A percentile compares a stretch with the other conserved stretches of the same genome.
Evolutionary conservation across 2,797 vertebrate genomes (phyloP).

Genomic region (Coregonus suidteri): DNA sequence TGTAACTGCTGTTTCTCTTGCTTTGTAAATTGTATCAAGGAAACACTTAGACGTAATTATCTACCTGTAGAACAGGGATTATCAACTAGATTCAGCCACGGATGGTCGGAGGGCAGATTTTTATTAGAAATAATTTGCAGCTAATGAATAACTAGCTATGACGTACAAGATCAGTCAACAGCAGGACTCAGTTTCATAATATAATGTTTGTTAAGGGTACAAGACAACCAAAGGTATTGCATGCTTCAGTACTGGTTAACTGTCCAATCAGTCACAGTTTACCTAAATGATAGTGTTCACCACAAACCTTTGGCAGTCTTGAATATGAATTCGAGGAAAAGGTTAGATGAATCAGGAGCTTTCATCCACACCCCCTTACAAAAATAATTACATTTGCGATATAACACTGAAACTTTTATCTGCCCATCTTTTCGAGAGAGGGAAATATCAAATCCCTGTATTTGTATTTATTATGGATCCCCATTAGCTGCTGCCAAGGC

Average conservation of each 20-base stretch:
- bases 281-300: not conserved
- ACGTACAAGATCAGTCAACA: not conserved
- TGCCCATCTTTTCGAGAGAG: not conserved
- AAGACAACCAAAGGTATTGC: not conserved
- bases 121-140: too few relatives aligned
- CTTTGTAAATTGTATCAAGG: too few relatives aligned
- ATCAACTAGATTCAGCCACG: too few relatives aligned
- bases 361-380: not conserved
- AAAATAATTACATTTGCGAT: not conserved
- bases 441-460: too few relatives aligned
- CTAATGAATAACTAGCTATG: constrained; percentile 1
- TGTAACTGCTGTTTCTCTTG: too few relatives aligned
- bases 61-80: too few relatives aligned
- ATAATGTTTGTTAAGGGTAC: not conserved
- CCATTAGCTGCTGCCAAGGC: too few relatives aligned
- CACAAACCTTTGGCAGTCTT: not conserved
- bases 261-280: not conserved
- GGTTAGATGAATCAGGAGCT: not conserved
- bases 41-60: too few relatives aligned
- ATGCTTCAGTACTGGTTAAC: not conserved
- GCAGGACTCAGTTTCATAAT: not conserved
- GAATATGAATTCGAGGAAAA: not conserved
- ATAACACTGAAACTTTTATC: not conserved
- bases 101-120: too few relatives aligned
- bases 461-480: too few relatives aligned